phyloP scores from a whole-genome alignment of 2,797 vertebrate species.

The Harpagifer antarcticus region DNA sequence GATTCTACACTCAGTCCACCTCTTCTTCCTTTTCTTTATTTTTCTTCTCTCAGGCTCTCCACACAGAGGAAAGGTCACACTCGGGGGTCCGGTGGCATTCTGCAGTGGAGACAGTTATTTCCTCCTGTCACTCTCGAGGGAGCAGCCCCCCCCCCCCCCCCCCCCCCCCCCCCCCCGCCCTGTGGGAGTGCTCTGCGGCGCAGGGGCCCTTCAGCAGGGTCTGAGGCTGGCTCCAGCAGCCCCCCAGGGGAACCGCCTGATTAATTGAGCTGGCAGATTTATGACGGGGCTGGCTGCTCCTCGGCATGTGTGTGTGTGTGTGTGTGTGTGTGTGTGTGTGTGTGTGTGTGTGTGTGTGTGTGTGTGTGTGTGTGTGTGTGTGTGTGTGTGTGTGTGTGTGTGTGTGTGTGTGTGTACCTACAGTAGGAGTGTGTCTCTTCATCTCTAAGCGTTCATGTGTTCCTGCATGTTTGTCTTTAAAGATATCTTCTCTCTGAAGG shows the following conservation, averaged over 20 bases:
- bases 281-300: constrained; percentile 67
- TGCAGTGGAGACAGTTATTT: constrained; percentile 69
- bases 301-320: constrained; percentile 33
- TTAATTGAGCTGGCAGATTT: constrained; percentile 82
- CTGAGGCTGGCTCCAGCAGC: constrained; percentile 68
- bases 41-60: constrained; percentile 8
- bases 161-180: constrained; percentile 49
- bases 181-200: constrained; percentile 60
- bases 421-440: background rate
- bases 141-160: constrained; percentile 49
- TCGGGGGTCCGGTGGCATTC: constrained; percentile 58
- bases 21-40: background rate
- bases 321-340: constrained; percentile 6
- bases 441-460: background rate
- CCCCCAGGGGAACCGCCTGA: constrained; percentile 74
- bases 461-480: too few species aligned
- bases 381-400: constrained; percentile 35
- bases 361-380: constrained; percentile 6
- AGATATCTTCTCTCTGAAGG: background rate
- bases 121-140: constrained; percentile 66
- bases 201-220: constrained; percentile 64
- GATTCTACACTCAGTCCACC: background rate
- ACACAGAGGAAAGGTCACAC: constrained; percentile 48
- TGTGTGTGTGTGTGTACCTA: constrained; percentile 12
- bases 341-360: constrained; percentile 22